Conservation (phyloP, 2,113 vertebrate genomes). For the Rhea americana region DNA sequence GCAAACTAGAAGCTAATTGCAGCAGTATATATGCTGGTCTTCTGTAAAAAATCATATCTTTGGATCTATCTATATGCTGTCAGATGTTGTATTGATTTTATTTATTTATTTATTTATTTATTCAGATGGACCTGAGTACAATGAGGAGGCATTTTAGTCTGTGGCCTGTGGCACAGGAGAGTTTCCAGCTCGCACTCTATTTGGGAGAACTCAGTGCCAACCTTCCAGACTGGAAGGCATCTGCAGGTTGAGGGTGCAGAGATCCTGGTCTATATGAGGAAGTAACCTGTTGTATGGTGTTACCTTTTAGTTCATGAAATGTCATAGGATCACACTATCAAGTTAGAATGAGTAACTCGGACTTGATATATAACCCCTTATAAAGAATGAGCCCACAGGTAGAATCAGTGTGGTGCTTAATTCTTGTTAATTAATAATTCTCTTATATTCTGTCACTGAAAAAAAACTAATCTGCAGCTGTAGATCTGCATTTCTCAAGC, state of each 20-base stretch:
- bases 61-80: background rate
- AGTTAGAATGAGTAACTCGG: background rate
- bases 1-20: slow-evolving; percentile 17
- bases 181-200: background rate
- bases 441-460: background rate
- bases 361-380: rapidly evolving
- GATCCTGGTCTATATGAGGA: background rate
- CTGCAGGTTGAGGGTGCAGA: rapidly evolving
- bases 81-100: background rate
- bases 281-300: background rate
- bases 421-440: background rate
- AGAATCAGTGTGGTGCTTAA: background rate
- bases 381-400: background rate
- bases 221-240: background rate
- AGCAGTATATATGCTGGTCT: slow-evolving; percentile 24
- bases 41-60: background rate
- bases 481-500: background rate
- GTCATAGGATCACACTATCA: background rate
- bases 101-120: background rate
- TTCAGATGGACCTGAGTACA: background rate
- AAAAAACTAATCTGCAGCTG: background rate
- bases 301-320: background rate
- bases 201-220: background rate
- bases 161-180: background rate
- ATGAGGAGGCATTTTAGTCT: background rate